Evolutionary conservation across 2,888 invertebrate genomes (phyloP), one percentile per base, ranked within the genome.

Genomic region (Drosophila flavopinicola): DNA sequence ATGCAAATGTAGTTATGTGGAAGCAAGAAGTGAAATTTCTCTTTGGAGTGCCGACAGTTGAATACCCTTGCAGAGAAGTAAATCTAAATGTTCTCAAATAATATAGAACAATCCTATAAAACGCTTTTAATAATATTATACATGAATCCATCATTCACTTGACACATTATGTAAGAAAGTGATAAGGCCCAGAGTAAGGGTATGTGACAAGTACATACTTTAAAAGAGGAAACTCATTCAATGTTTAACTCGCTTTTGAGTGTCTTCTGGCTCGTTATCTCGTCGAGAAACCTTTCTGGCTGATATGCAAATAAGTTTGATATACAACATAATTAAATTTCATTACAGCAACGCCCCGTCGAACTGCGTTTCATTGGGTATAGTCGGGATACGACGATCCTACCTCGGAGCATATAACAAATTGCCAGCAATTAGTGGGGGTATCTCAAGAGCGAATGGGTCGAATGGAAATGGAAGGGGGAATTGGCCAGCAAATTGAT

Each of bases 271-370:
- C 54, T 69, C 52, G 65, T 72, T 66, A 67, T 67, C 65, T 76
- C 29, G 15, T 15, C 9, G 11, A 47, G 39, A 60, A 64, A 64
- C 73, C 74, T 65, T 79, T 82, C 48, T 48, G 63, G 60, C 80
- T 77, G 80, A 83, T 83, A 85, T 83, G 80, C 75, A 79, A 79
- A 79, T 78, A 76, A 71, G 75, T 75, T 75, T 75, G 82, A 87
- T 78, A 87, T 75, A 88, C 87, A 88, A 83, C 85, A 88, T 87
- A 87, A 88, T 87, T 87, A 88, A 88, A 88, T 87, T 88, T 88
- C 83, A 87, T 87, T 88, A 87, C 75, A 68, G 68, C 74, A 74
- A 74, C 68, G 74, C 64, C 71, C 74, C 73, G 61, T 61, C 61
- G 56, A 70, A 60, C 63, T 63, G 64, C 47, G 61, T 53, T 54